Percentiles rank a stretch among this genome's conserved stretches.
These are phyloP conservation scores for Saturnia japonica DNA, from an alignment of 2,888 invertebrate species.

Conservation along the genomic window DNA sequence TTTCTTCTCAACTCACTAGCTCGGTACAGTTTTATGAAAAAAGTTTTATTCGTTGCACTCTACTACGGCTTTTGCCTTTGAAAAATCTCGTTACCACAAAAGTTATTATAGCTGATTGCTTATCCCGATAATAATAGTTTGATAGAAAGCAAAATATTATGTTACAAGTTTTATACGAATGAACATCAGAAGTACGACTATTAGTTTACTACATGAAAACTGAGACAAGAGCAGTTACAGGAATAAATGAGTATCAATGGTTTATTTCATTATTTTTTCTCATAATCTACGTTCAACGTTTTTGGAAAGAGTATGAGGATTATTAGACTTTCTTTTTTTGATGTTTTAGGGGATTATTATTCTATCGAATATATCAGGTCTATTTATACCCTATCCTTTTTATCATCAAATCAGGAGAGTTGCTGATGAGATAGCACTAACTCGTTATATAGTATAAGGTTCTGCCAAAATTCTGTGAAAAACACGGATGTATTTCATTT, in stretches of 20 bases:
- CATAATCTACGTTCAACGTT: neutral
- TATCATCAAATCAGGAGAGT: too few species aligned
- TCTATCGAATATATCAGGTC: too few species aligned
- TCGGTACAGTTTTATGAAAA: constrained; percentile 77
- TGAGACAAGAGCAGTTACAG: neutral
- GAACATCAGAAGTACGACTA: neutral
- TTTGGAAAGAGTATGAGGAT: too few species aligned
- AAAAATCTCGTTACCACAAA: constrained; percentile 51
- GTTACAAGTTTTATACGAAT: neutral
- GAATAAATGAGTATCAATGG: neutral
- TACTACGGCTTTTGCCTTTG: constrained; percentile 50
- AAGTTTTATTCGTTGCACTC: constrained; percentile 71
- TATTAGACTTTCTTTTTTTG: too few species aligned
- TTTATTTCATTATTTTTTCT: neutral
- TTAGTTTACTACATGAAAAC: neutral
- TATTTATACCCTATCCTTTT: too few species aligned
- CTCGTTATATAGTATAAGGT: too few species aligned
- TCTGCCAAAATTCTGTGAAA: too few species aligned
- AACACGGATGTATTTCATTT: too few species aligned
- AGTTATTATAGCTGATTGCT: constrained; percentile 29
- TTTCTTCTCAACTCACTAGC: constrained; percentile 66
- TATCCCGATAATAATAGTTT: constrained; percentile 10
- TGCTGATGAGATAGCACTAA: too few species aligned
- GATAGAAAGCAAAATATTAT: constrained; percentile 2
- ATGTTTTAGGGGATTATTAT: too few species aligned